Conservation (phyloP, 2,888 invertebrate species). For the Perdita meconis region DNA sequence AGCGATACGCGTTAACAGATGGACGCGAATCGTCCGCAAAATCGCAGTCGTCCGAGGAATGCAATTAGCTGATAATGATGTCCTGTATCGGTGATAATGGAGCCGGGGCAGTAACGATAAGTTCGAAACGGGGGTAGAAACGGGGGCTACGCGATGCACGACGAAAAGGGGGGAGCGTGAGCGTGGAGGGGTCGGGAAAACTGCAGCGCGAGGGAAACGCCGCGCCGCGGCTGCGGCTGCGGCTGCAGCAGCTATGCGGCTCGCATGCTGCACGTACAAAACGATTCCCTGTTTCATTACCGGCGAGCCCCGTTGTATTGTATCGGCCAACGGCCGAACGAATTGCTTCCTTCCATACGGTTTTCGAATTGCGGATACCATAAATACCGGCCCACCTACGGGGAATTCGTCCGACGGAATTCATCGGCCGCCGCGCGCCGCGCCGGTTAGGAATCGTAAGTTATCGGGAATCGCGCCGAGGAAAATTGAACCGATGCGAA, state of each 20-base stretch:
- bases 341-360: constrained; percentile 67
- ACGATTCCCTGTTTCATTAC: constrained; percentile 56
- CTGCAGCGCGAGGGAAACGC: constrained; percentile 7
- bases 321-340: constrained; percentile 56
- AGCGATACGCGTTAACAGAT: constrained; percentile 39
- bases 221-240: too few species aligned
- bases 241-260: constrained; percentile 14
- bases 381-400: constrained; percentile 60
- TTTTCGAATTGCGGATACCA: constrained; percentile 68
- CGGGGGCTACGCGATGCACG: background rate
- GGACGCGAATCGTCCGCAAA: constrained; percentile 15
- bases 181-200: background rate
- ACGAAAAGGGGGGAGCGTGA: too few species aligned
- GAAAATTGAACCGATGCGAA: constrained; percentile 58
- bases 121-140: background rate
- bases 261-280: constrained; percentile 22
- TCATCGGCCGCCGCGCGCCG: constrained; percentile 41
- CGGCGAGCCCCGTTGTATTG: constrained; percentile 50
- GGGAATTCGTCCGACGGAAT: constrained; percentile 63
- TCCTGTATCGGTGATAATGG: constrained; percentile 16
- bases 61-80: constrained; percentile 54
- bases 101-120: constrained; percentile 5
- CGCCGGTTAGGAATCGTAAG: constrained; percentile 49
- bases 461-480: constrained; percentile 56
- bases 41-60: constrained; percentile 41